Evolutionary conservation across 2,113 vertebrate genomes (phyloP).

Genomic region (Erythrolamprus reginae): DNA sequence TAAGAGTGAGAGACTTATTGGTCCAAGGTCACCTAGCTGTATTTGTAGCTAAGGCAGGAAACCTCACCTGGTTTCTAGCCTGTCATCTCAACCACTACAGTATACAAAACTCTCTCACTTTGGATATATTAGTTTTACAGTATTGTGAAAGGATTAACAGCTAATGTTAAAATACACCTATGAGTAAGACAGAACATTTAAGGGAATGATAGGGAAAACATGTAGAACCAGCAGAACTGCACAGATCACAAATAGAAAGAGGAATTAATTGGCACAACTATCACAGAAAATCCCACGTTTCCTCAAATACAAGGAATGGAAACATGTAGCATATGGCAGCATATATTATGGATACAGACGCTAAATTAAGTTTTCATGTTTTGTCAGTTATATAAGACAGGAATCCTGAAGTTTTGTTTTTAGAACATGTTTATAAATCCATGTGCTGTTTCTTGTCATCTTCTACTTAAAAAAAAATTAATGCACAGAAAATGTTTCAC

Average conservation of each 20-base stretch:
- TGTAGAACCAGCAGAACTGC: neutral
- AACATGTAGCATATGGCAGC: constrained; percentile 13
- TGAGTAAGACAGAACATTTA: neutral
- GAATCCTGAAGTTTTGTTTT: constrained; percentile 17
- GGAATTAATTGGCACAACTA: neutral
- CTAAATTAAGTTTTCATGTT: constrained; percentile 6
- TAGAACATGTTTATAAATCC: constrained; percentile 18
- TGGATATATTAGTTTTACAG: neutral
- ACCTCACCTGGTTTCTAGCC: neutral
- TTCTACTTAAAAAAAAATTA: constrained; percentile 17
- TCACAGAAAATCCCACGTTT: neutral
- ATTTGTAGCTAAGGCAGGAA: neutral
- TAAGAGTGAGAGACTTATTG: neutral
- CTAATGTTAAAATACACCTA: neutral
- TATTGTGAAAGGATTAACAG: neutral
- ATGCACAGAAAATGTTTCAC: constrained; percentile 39
- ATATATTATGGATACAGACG: neutral
- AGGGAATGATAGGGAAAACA: neutral
- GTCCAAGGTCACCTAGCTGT: neutral
- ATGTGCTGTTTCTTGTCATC: neutral
- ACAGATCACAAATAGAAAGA: neutral
- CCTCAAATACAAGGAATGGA: constrained; percentile 17
- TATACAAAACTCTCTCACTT: neutral
- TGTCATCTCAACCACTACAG: neutral
- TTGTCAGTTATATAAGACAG: neutral